A percentile compares a stretch with the other conserved stretches of the same genome.
Conservation (phyloP, 2,113 vertebrate species). For the Sprattus sprattus region DNA sequence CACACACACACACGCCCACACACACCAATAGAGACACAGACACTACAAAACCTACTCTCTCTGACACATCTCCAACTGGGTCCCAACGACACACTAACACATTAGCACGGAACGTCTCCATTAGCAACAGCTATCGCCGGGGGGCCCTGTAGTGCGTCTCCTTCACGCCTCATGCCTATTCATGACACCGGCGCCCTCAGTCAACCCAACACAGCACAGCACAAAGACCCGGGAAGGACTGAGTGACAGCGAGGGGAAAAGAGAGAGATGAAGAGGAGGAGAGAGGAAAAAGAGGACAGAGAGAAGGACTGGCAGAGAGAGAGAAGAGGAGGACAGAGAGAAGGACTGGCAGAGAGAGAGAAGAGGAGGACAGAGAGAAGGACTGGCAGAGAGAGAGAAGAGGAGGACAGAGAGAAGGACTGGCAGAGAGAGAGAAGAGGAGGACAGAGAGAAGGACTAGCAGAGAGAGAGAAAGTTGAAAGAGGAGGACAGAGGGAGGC, state of each 20-base stretch:
- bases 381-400: not conserved
- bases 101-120: constrained; percentile 34
- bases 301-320: too few species aligned
- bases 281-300: not conserved
- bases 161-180: not conserved
- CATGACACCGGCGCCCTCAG: not conserved
- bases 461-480: not conserved
- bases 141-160: not conserved
- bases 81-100: constrained; percentile 33
- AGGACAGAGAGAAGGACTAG: not conserved
- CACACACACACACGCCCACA: constrained; percentile 17
- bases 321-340: not conserved
- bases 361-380: not conserved
- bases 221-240: not conserved
- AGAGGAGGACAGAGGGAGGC: not conserved
- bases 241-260: not conserved
- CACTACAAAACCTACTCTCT: constrained; percentile 17
- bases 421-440: not conserved
- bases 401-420: not conserved
- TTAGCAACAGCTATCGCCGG: constrained; percentile 17
- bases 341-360: not conserved
- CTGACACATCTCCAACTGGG: constrained; percentile 31
- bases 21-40: not conserved
- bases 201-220: not conserved
- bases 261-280: not conserved